Base-by-base conservation (phyloP, 2,113 vertebrate species). In the Corythornis vintsioides region DNA sequence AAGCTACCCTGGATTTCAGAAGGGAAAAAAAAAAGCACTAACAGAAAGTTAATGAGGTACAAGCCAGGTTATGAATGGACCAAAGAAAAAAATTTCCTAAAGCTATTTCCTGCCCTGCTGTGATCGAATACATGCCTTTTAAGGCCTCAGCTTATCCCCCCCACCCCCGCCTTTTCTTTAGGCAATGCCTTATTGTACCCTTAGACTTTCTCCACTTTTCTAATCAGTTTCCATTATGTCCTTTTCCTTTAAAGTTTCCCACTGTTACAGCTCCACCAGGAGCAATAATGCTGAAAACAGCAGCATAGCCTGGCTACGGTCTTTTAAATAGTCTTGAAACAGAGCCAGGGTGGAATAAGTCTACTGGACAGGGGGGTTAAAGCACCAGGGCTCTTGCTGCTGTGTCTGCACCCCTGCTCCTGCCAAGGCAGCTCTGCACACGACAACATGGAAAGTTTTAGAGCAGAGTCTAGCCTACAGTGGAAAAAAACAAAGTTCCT, bases 11-110 rank as follows among this genome's bases (percentile, higher is more conserved):
- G 69, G 60, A 80, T 91, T 88, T 91, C 72, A 71, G 79, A 61
- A 80, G 60, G 9, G 43, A 20, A 15, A 26, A 94, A 92, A 50
- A 38, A 92, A 92, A 83, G 83, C 78, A 90, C 59, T 82, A 96
- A 88, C 70, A 93, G 94, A 95, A 97, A 97, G 75, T 93, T 96
- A 94, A 96, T 91, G 75, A 97, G 95, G 94, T 96, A 95, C 71
- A 93, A 96, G 92, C 57, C 69, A 92, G 76, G 69, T 97, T 96
- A 96, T 95, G 91, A 92, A 91, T 93, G 84, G 91, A 97, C 92
- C 73, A 55, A 82, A 93, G 35, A 72, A 94, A 94, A 95, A 92
- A 88, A 72, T 90, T 89, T 91, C 82, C 92, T 95, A 77, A 92
- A 91, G 89, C 85, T 88, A 95, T 90, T 96, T 95, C 93, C 94